Conservation (phyloP, 2,113 vertebrate genomes). For the Platichthys flesus region DNA sequence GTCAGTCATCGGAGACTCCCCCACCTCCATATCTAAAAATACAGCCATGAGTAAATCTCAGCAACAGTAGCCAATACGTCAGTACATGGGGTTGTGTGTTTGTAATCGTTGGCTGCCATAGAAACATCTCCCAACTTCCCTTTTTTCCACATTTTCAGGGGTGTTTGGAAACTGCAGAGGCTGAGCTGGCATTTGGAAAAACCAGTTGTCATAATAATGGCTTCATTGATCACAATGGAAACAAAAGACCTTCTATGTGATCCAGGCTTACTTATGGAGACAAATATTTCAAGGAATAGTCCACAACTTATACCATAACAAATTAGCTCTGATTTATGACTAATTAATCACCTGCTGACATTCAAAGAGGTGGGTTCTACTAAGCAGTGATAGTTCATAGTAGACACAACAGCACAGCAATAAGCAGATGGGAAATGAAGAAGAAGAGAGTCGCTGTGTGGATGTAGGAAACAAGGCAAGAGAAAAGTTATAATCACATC, state of each 20-base stretch:
- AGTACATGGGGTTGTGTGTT: slow-evolving; percentile 60
- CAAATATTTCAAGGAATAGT: neutral
- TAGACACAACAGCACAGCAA: neutral
- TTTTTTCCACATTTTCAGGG: slow-evolving; percentile 40
- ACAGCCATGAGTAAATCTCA: slow-evolving; percentile 58
- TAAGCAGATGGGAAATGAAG: neutral
- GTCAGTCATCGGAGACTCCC: slow-evolving; percentile 44
- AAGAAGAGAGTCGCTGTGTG: neutral
- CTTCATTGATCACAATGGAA: slow-evolving; percentile 22
- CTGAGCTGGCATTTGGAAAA: slow-evolving; percentile 25
- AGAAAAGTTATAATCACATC: neutral
- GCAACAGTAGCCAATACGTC: slow-evolving; percentile 2
- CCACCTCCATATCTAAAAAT: slow-evolving; percentile 62
- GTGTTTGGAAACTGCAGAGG: slow-evolving; percentile 13
- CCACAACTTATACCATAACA: neutral
- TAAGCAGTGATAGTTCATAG: neutral
- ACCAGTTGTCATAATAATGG: slow-evolving; percentile 12
- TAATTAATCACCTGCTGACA: neutral
- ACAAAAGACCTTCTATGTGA: neutral
- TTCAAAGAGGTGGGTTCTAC: neutral
- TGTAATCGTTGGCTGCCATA: slow-evolving; percentile 44
- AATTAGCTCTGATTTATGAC: neutral
- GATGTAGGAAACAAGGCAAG: neutral
- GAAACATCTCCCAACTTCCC: slow-evolving; percentile 59
- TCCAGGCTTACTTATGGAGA: neutral